Percentiles rank a stretch among this genome's conserved stretches.
phyloP scores from a whole-genome alignment of 2,113 vertebrate genomes.

The Tachycineta bicolor region DNA sequence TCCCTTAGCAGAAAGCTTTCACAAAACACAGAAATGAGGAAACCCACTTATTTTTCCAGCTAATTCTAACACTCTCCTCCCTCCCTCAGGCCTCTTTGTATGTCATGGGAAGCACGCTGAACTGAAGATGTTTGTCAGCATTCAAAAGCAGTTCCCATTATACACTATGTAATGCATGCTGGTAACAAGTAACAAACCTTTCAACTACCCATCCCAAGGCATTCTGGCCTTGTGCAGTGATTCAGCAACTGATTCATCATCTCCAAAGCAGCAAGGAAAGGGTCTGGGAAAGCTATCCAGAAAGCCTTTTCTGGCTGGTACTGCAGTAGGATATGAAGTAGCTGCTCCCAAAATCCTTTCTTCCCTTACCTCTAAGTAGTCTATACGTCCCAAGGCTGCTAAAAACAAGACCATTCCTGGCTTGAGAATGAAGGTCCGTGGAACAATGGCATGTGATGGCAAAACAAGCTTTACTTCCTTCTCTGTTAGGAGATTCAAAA shows the following conservation, averaged over 20 bases:
- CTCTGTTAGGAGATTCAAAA: slow-evolving; percentile 86
- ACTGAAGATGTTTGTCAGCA: neutral
- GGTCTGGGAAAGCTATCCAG: neutral
- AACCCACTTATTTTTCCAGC: neutral
- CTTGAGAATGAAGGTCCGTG: slow-evolving; percentile 88
- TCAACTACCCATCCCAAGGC: neutral
- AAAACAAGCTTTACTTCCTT: slow-evolving; percentile 88
- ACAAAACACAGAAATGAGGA: neutral
- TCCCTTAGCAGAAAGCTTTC: neutral
- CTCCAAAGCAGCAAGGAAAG: neutral
- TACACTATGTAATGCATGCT: neutral
- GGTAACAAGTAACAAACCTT: neutral
- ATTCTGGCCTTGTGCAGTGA: neutral
- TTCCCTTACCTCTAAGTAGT: slow-evolving; percentile 86
- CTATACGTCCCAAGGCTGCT: slow-evolving; percentile 86
- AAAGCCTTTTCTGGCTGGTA: neutral
- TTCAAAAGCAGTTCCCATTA: neutral
- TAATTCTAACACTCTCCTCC: neutral
- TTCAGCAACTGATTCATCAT: neutral
- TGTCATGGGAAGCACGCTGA: neutral
- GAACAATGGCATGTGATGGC: slow-evolving; percentile 81
- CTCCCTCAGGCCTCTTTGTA: neutral
- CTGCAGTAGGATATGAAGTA: neutral
- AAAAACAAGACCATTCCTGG: slow-evolving; percentile 86
- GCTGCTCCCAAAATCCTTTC: neutral